Evolutionary conservation across 2,797 vertebrate species (phyloP).

Genomic region (Kryptopterus vitreolus): DNA sequence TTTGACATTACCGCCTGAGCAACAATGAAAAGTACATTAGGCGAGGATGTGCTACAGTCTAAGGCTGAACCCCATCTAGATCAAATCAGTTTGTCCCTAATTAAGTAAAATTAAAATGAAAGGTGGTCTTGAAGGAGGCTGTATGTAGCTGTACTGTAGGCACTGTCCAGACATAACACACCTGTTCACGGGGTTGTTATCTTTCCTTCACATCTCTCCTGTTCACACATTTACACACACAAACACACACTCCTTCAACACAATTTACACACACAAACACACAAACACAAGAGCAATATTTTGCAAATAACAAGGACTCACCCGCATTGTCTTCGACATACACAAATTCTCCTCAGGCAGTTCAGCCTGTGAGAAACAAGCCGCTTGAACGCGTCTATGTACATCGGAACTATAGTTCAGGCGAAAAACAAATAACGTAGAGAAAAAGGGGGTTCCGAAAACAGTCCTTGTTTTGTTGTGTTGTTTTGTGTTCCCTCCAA

Average conservation of each 20-base stretch:
- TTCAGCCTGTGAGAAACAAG: constrained; percentile 78
- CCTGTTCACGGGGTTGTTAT: constrained; percentile 11
- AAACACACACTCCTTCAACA: constrained; percentile 63
- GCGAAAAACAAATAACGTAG: constrained; percentile 39
- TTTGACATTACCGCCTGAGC: neutral
- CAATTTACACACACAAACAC: constrained; percentile 60
- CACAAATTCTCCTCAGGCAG: constrained; percentile 83
- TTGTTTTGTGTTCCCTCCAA: neutral
- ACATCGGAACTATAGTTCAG: constrained; percentile 66
- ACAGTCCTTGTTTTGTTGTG: neutral
- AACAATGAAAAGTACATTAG: neutral
- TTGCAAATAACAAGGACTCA: constrained; percentile 68
- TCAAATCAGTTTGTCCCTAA: neutral
- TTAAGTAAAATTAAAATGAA: neutral
- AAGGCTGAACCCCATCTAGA: neutral
- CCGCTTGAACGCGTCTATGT: constrained; percentile 84
- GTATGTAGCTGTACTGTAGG: neutral
- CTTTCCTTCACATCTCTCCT: constrained; percentile 38
- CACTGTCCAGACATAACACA: neutral
- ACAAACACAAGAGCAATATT: constrained; percentile 67
- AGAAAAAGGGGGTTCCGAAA: neutral
- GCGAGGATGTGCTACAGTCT: neutral
- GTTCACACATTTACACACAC: constrained; percentile 60
- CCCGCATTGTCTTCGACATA: constrained; percentile 81
- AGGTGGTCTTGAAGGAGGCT: constrained; percentile 10